phyloP scores from a whole-genome alignment of 2,113 vertebrate species.

The Oceanodroma tethys region DNA sequence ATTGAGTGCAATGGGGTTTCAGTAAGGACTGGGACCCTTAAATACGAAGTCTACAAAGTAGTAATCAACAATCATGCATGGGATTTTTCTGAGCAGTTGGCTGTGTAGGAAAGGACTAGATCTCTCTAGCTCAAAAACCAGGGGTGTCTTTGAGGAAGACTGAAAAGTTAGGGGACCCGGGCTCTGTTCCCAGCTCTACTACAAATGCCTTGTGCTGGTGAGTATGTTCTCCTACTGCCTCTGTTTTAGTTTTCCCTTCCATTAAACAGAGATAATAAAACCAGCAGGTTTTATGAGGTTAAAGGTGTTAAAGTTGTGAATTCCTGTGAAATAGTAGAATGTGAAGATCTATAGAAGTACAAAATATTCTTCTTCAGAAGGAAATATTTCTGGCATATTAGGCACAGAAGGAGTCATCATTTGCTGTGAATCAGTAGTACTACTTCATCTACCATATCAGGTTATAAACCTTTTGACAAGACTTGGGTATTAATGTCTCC shows the following conservation, averaged over 20 bases:
- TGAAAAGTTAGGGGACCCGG: not conserved
- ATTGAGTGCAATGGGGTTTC: not conserved
- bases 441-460: not conserved
- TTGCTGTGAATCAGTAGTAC: not conserved
- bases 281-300: not conserved
- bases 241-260: not conserved
- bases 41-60: not conserved
- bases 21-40: not conserved
- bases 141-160: not conserved
- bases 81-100: not conserved
- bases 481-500: not conserved
- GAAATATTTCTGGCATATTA: not conserved
- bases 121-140: not conserved
- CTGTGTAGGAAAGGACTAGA: not conserved
- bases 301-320: constrained; percentile 2
- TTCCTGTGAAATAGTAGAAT: not conserved
- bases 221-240: not conserved
- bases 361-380: not conserved
- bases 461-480: not conserved
- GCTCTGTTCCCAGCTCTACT: not conserved
- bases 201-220: not conserved
- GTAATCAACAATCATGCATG: not conserved
- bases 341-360: not conserved
- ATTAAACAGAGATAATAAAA: not conserved
- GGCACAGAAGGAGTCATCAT: not conserved